Base-by-base conservation (phyloP, 2,888 invertebrate genomes). In the Erynnis tages region DNA sequence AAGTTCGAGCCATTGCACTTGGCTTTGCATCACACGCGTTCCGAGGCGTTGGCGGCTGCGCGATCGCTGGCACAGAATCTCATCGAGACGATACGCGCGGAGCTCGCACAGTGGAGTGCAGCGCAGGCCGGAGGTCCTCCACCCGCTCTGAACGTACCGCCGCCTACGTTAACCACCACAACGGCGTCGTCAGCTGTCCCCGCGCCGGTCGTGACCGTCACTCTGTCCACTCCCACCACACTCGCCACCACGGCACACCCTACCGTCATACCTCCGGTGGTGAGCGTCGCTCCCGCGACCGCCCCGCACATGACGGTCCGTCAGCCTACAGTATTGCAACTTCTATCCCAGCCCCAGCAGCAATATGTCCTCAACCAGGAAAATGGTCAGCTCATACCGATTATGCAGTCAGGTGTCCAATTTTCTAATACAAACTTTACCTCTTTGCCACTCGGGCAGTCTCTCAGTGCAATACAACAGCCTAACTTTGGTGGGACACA, bases 1-100 rank as follows among this genome's bases (percentile, higher is more conserved):
- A 94, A 94, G 56, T 73, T 81, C 43, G 95, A 95, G 70, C 94
- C 95, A 1, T 84, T 96, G 68, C 94, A 95, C 82, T 90, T 96
- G 62, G 93, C 92, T 61, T 87, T 95, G 61, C 94, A 95, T 69
- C 95, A 95, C 84, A 91, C 93, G 7, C 92, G 93, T 63, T 89
- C 91, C 13, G 92, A 93, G 62, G 93, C 93, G 34, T 77, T 94
- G 32, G 91, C 92, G 58, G 92, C 92, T 61, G 94, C 94, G 8
- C 92, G 93, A 65, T 93, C 93, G 58, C 78, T 95, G 48, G 93
- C 94, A 8, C 92, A 93, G 67, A 95, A 95, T 79, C 88, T 96
- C 40, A 93, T 95, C 61, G 94, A 95, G 80, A 95, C 95, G 3
- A 93, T 96, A 76, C 92, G 94, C 48, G 90, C 90, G 27, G 91